Evolutionary conservation across 2,113 vertebrate species (phyloP), one percentile per base, ranked within the genome.

Genomic region (Podiceps cristatus): DNA sequence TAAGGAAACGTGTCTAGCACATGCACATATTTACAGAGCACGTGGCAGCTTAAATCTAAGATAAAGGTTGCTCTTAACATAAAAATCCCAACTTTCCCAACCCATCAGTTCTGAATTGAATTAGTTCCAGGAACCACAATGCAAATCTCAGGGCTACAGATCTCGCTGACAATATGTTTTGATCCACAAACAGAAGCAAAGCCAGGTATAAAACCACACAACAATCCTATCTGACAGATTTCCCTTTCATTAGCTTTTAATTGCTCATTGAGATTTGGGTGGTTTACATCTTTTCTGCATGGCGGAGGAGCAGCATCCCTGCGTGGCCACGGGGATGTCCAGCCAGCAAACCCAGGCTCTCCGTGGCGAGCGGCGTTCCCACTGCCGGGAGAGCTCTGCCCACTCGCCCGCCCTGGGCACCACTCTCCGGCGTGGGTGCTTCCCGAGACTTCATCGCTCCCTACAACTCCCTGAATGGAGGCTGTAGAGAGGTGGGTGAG

Each of bases 191-290:
- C 73, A 95, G 90, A 88, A 56, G 75, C 81, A 94, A 93, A 93
- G 78, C 62, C 87, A 74, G 88, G 63, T 90, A 53, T 67, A 96
- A 88, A 95, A 74, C 69, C 52, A 18, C 85, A 75, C 12, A 67
- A 12, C 63, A 66, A 63, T 50, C 63, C 75, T 90, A 94, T 74
- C 71, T 83, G 89, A 90, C 87, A 94, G 85, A 88, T 71, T 96
- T 82, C 55, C 44, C 85, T 93, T 88, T 88, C 91, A 96, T 94
- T 95, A 94, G 78, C 75, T 79, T 86, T 88, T 96, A 94, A 93
- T 90, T 95, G 95, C 72, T 95, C 88, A 13, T 96, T 94, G 92
- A 86, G 85, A 40, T 79, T 85, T 78, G 77, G 45, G 42, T 93
- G 77, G 45, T 81, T 89, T 59, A 22, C 3, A 7, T 16, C 66